Percentiles rank a stretch among this genome's conserved stretches.
phyloP scores from a whole-genome alignment of 30 jellyfish, hydroid and myxozoan genomes.

The Aurelia coerulea region DNA sequence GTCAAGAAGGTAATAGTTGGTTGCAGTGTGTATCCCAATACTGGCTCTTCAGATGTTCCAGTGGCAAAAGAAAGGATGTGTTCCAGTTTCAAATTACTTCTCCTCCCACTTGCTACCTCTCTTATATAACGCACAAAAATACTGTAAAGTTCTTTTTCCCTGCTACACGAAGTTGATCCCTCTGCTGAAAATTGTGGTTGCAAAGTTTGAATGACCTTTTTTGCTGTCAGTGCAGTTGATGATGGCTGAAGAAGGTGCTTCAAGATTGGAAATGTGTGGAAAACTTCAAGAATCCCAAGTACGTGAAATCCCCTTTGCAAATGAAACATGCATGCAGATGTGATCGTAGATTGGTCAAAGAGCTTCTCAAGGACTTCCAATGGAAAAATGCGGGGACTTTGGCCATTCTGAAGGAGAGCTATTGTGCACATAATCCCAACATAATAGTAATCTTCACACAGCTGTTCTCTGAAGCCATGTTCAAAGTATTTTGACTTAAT shows the following conservation, averaged over 20 bases:
- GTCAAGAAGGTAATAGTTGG: constrained; percentile 11
- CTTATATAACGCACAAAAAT: constrained; percentile 29
- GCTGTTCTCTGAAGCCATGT: constrained; percentile 15
- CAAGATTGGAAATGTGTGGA: constrained; percentile 45
- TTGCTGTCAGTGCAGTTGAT: constrained; percentile 23
- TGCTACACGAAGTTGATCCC: constrained; percentile 33
- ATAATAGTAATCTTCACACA: constrained; percentile 26
- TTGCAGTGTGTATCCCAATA: constrained; percentile 18
- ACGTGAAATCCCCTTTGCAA: constrained; percentile 33
- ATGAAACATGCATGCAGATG: constrained; percentile 6
- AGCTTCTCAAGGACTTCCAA: not conserved
- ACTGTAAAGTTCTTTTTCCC: constrained; percentile 39
- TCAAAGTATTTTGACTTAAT: constrained; percentile 19
- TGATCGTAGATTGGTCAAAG: no score
- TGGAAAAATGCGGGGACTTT: constrained; percentile 21
- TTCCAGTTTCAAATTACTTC: not conserved
- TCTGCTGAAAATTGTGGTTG: constrained; percentile 32
- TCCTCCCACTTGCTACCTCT: constrained; percentile 22
- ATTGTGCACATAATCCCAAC: constrained; percentile 36
- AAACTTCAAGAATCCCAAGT: constrained; percentile 28
- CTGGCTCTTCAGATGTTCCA: constrained; percentile 30
- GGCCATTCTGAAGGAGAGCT: constrained; percentile 42
- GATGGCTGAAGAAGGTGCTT: constrained; percentile 36
- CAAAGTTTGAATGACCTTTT: constrained; percentile 27
- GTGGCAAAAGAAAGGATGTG: constrained; percentile 8